Conservation (phyloP, 2,797 vertebrate genomes). For the Sebastes vulpes region DNA sequence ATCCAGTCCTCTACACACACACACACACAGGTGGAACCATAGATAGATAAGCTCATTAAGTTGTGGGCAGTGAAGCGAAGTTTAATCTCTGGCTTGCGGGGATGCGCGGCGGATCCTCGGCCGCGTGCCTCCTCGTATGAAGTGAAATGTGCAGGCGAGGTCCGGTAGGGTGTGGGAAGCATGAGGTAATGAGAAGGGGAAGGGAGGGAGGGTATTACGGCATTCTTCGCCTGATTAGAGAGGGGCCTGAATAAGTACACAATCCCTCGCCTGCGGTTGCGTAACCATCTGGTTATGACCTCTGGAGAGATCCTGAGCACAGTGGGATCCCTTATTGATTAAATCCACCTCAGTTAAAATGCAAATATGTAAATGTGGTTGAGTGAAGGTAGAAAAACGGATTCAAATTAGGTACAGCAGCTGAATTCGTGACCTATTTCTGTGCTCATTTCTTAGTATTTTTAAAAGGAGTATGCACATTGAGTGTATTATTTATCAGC, state of each 20-base stretch:
- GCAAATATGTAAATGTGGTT: neutral
- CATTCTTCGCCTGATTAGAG: slow-evolving; percentile 75
- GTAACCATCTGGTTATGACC: slow-evolving; percentile 51
- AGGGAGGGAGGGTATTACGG: slow-evolving; percentile 54
- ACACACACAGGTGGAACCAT: slow-evolving; percentile 35
- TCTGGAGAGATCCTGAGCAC: slow-evolving; percentile 8
- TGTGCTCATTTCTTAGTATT: neutral
- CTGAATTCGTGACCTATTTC: neutral
- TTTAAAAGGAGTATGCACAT: neutral
- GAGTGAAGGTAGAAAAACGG: neutral
- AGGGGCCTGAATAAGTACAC: slow-evolving; percentile 54
- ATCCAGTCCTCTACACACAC: neutral
- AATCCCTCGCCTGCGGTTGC: slow-evolving; percentile 58
- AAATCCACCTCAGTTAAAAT: neutral
- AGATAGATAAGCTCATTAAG: slow-evolving; percentile 64
- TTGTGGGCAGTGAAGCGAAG: slow-evolving; percentile 51
- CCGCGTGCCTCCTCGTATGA: slow-evolving; percentile 27
- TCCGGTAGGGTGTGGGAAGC: slow-evolving; percentile 59
- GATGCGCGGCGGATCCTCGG: slow-evolving; percentile 39
- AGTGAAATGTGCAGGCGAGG: slow-evolving; percentile 23
- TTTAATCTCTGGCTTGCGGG: slow-evolving; percentile 62
- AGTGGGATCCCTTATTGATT: neutral
- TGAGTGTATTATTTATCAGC: neutral
- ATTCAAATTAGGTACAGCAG: neutral
- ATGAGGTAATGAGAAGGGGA: slow-evolving; percentile 61